phyloP scores from a whole-genome alignment of 2,113 vertebrate species.

The Stegastes partitus region DNA sequence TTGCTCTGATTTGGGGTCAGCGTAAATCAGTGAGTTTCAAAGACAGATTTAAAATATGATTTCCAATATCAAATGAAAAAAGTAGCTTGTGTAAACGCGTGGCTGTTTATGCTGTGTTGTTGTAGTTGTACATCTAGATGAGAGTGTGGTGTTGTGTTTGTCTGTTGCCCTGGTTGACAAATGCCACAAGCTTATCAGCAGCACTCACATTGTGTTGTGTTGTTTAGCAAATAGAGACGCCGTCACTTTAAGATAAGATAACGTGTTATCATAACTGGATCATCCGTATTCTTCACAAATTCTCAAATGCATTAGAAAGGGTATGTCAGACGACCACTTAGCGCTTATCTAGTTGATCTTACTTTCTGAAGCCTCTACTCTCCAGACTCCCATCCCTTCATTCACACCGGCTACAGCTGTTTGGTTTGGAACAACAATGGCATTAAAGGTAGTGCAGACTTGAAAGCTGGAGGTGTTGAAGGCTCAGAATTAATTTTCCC shows the following conservation, averaged over 20 bases:
- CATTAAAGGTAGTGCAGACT: conserved; percentile 62
- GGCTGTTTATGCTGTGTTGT: background rate
- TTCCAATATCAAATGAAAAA: background rate
- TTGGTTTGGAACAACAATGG: conserved; percentile 75
- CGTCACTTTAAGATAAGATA: conserved; percentile 30
- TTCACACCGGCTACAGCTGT: conserved; percentile 43
- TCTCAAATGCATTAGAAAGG: conserved; percentile 23
- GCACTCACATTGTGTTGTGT: conserved; percentile 3
- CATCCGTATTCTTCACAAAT: conserved; percentile 27
- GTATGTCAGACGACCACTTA: conserved; percentile 7
- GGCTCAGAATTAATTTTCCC: conserved; percentile 87
- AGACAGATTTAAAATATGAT: background rate
- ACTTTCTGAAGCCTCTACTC: conserved; percentile 30
- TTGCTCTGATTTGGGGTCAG: background rate
- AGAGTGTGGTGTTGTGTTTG: background rate
- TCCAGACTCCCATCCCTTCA: conserved; percentile 4
- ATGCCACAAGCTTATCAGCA: conserved; percentile 27
- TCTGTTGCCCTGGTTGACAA: background rate
- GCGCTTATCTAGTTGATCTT: conserved; percentile 45
- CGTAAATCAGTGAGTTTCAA: background rate
- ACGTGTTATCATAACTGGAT: conserved; percentile 52
- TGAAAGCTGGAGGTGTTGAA: conserved; percentile 65
- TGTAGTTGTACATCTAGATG: background rate
- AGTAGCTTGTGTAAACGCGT: background rate
- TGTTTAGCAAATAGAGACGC: conserved; percentile 47